phyloP scores from a whole-genome alignment of 2,888 invertebrate genomes.

The Andrena fulva region DNA sequence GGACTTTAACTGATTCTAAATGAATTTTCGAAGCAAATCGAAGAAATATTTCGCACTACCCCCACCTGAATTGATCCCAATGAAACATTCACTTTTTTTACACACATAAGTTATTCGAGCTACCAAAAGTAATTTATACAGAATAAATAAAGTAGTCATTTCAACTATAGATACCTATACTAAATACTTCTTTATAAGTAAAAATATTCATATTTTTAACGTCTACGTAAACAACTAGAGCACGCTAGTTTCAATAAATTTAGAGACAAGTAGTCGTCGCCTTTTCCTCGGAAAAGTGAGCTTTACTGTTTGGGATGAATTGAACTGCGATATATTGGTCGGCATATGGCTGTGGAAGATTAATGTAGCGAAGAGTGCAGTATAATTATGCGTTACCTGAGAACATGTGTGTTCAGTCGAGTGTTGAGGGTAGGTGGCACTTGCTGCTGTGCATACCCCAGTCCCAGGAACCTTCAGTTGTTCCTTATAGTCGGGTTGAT shows the following conservation, averaged over 20 bases:
- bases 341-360: conserved; percentile 7
- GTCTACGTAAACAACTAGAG: background rate
- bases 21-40: too few relatives aligned
- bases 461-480: conserved; percentile 93
- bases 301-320: background rate
- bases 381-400: conserved; percentile 85
- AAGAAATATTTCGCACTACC: too few relatives aligned
- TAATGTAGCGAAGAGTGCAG: conserved; percentile 10
- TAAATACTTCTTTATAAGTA: background rate
- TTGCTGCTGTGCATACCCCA: conserved; percentile 88
- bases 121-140: too few relatives aligned
- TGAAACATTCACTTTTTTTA: too few relatives aligned
- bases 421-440: conserved; percentile 87
- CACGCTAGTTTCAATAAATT: background rate
- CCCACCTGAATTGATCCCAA: too few relatives aligned
- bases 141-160: too few relatives aligned
- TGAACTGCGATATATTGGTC: background rate
- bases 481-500: conserved; percentile 96
- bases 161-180: too few relatives aligned
- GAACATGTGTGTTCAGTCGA: conserved; percentile 87
- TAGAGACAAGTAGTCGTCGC: background rate
- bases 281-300: background rate
- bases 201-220: background rate
- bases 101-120: too few relatives aligned
- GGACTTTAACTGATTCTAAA: background rate